Evolutionary conservation across 1,140 invertebrate genomes (phyloP), one percentile per base, ranked within the genome.

Genomic region (Caenorhabditis brenneri): DNA sequence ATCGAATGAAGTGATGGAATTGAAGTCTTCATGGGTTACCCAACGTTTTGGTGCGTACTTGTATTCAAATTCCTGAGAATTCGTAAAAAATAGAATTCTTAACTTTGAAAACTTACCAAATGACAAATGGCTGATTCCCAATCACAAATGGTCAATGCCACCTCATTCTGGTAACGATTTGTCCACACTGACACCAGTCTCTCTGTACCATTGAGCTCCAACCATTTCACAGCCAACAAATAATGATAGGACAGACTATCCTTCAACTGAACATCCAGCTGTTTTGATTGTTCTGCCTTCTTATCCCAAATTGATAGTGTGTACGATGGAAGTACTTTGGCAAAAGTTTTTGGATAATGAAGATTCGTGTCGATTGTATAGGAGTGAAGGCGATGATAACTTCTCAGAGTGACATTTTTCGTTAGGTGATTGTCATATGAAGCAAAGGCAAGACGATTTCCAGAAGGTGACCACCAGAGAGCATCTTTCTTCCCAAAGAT

Each of bases 391-490:
- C 42, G 31, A 9, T 82, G 53, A 12, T 85, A 81, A 27, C 31
- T 48, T 39, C n/a, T 88, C 46, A 88, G 39, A 3, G 86, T 42
- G 29, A 89, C 85, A 46, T 82, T 58, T 36, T 86, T 87, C 22
- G 89, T 85, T 24, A 60, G 74, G 39, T 79, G 78, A 46, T 87
- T 82, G 74, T 89, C 85, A 49, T 83, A 88, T 22, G 88, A 90
- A 24, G 90, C 74, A 69, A 80, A 90, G n/a, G 88, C 89, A 1
- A 90, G 27, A 15, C 83, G 51, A 46, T 87, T 27, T 15, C 90
- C 89, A 53, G 80, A 53, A 22, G 58, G 46, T 24, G 90, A 87
- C 89, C 89, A 90, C 89, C 89, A 91, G 16, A 90, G n/a, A 6
- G 89, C 88, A 42, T 89, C 69, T 24, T 69, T 82, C 39, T 51